phyloP scores from a whole-genome alignment of 2,888 invertebrate species.

The Lagria hirta region DNA sequence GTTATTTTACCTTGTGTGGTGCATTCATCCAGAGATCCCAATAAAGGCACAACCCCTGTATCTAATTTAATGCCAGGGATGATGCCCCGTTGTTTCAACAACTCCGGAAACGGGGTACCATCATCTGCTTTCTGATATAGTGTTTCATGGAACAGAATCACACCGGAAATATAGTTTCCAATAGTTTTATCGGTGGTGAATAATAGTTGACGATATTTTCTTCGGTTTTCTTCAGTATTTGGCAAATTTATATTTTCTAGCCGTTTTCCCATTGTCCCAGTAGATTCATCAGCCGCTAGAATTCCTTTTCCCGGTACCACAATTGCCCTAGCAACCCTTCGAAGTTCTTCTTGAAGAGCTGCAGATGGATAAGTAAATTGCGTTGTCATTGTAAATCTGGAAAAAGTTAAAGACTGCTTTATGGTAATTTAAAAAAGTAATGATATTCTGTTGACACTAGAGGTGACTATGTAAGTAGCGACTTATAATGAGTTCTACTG shows the following conservation, averaged over 20 bases:
- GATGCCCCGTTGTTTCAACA: conserved; percentile 85
- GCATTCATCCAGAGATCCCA: conserved; percentile 91
- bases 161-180: conserved; percentile 87
- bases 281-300: conserved; percentile 97
- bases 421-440: too few relatives aligned
- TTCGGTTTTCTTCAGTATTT: conserved; percentile 88
- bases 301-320: conserved; percentile 94
- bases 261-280: conserved; percentile 86
- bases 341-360: conserved; percentile 85
- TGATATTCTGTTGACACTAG: too few relatives aligned
- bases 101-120: conserved; percentile 77
- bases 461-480: too few relatives aligned
- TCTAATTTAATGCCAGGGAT: conserved; percentile 98
- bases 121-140: conserved; percentile 94
- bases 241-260: conserved; percentile 86
- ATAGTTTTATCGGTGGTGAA: conserved; percentile 71
- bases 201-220: conserved; percentile 66
- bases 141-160: conserved; percentile 98
- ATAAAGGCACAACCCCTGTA: conserved; percentile 90
- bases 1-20: conserved; percentile 84
- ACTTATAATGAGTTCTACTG: too few relatives aligned
- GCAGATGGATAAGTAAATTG: conserved; percentile 81
- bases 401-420: too few relatives aligned
- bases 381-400: too few relatives aligned
- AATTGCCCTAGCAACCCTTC: conserved; percentile 83